Evolutionary conservation across 2,113 vertebrate species (phyloP), one percentile per base, ranked within the genome.

Genomic region (Catharus minimus): DNA sequence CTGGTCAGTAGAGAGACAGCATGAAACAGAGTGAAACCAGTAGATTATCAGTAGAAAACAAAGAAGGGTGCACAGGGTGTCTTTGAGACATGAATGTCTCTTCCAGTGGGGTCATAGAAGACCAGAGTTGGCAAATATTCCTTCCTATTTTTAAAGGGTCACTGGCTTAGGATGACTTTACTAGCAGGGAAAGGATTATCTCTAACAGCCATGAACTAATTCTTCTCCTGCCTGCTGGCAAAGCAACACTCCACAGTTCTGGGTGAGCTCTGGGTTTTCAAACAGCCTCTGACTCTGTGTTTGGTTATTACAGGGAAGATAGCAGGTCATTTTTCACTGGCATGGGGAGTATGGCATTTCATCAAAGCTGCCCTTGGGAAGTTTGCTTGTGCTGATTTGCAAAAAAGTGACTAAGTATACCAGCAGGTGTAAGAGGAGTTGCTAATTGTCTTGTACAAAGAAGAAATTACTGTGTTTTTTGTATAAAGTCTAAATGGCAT

Each of bases 381-480:
- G 38, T 61, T 78, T 68, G 49, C 47, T 64, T 62, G 41, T 11
- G 36, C 66, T 47, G 64, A 74, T 78, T 76, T 90, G 80, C 66
- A 74, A 56, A 88, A 82, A 38, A 65, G 43, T 90, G 55, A 92
- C 47, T 91, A 90, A 91, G 61, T 62, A 24, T 44, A 77, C 30
- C 53, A 75, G 92, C 44, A 57, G 76, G 73, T 91, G 66, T 89
- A 52, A 76, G 61, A 80, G n/a, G 62, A 65, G 67, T 60, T 82
- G n/a, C 30, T 66, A 21, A 49, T 38, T 95, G 75, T 81, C 78
- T 69, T 15, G 30, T 77, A 71, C 17, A 60, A 91, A 89, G 76
- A 78, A 81, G 41, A 94, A 95, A 91, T 79, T 66, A 89, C 53
- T 62, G 43, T 58, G 41, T 5, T 73, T 90, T 87, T 75, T 75